Evolutionary conservation across 2,888 invertebrate genomes (phyloP).

Genomic region (Folsomia manolachei): DNA sequence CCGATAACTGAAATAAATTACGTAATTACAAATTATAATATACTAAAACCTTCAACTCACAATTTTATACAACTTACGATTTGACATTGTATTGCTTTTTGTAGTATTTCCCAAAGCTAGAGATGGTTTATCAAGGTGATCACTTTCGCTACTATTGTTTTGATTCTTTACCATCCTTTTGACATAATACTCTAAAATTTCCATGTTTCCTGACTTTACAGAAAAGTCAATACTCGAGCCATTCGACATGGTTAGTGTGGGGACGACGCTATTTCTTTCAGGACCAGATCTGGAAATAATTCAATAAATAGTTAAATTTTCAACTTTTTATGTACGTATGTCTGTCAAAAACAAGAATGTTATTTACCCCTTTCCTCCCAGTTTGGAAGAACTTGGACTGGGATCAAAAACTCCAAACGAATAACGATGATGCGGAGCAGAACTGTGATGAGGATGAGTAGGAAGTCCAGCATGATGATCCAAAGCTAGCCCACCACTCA

Average conservation of each 20-base stretch:
- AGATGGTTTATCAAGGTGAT: conserved; percentile 50
- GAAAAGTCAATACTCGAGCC: conserved; percentile 59
- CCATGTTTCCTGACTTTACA: conserved; percentile 58
- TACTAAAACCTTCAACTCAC: no score
- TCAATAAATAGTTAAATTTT: conserved; percentile 4
- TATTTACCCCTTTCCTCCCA: conserved; percentile 45
- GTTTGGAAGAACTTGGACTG: conserved; percentile 36
- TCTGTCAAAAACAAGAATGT: not conserved
- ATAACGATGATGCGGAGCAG: conserved; percentile 43
- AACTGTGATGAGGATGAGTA: conserved; percentile 23
- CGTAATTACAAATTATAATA: not conserved
- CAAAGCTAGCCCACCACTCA: conserved; percentile 24
- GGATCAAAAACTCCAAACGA: conserved; percentile 49
- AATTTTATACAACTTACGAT: conserved; percentile 18
- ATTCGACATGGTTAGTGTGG: conserved; percentile 49
- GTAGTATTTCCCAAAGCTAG: conserved; percentile 36
- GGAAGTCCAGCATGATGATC: conserved; percentile 37
- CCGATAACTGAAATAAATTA: conserved; percentile 26
- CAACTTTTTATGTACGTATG: not conserved
- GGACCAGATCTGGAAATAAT: conserved; percentile 34
- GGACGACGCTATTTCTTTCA: conserved; percentile 49
- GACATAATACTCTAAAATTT: conserved; percentile 62
- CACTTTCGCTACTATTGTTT: conserved; percentile 50
- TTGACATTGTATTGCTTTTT: conserved; percentile 33
- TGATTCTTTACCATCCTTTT: conserved; percentile 52